A percentile compares a stretch with the other conserved stretches of the same genome.
These are phyloP conservation scores for Podarcis lilfordi DNA, from an alignment of 2,797 vertebrate genomes.

Conservation along the genomic window DNA sequence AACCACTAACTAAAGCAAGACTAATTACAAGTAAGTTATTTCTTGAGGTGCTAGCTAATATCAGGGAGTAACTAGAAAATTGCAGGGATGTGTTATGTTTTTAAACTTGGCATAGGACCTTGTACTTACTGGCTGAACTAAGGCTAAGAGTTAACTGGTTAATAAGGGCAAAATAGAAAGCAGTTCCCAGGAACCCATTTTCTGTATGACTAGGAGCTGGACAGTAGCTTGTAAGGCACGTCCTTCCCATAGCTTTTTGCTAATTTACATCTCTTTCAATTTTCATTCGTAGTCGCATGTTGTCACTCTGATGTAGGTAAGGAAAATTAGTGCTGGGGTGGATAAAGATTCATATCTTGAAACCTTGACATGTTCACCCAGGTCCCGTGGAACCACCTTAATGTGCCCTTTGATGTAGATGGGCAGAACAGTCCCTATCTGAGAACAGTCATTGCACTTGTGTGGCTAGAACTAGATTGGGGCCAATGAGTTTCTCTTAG, in stretches of 20 bases:
- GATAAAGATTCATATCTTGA: not conserved
- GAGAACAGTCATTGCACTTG: not conserved
- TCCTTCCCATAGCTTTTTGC: not conserved
- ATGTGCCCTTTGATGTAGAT: not conserved
- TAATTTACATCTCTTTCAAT: not conserved
- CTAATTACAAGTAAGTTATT: slow-evolving; percentile 32
- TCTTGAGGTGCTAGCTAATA: slow-evolving; percentile 8
- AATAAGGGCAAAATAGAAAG: not conserved
- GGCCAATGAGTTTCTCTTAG: not conserved
- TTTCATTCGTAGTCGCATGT: not conserved
- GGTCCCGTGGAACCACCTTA: not conserved
- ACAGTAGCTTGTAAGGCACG: not conserved
- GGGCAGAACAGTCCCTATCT: not conserved
- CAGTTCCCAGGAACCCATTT: not conserved
- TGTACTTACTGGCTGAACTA: not conserved
- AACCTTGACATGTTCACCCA: not conserved
- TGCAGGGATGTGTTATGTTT: not conserved
- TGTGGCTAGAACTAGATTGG: not conserved
- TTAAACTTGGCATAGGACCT: not conserved
- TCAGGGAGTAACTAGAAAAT: not conserved
- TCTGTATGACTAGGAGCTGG: not conserved
- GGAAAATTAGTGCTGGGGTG: not conserved
- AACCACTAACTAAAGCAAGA: slow-evolving; percentile 31
- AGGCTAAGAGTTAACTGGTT: not conserved
- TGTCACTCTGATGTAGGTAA: not conserved